Percentiles rank a stretch among this genome's conserved stretches.
Evolutionary conservation across 2,113 vertebrate genomes (phyloP).

Genomic region (Peromyscus californicus): DNA sequence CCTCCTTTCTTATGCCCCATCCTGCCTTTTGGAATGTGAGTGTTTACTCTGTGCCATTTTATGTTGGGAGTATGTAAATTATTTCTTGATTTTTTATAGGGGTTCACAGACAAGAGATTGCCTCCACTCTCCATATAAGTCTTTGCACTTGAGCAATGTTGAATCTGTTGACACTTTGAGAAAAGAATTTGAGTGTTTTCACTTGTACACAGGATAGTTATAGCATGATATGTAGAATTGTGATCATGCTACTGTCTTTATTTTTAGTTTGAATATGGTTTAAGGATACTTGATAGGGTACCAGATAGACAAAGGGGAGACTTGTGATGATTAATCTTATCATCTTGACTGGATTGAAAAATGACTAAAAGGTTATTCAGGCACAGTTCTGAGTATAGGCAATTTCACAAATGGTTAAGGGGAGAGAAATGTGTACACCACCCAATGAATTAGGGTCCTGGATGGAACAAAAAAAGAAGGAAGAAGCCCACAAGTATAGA

Average conservation of each 20-base stretch:
- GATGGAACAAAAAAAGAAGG: background rate
- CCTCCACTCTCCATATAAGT: background rate
- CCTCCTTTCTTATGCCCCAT: background rate
- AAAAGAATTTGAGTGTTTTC: background rate
- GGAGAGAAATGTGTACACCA: background rate
- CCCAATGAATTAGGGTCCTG: background rate
- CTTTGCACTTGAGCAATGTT: background rate
- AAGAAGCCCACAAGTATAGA: background rate
- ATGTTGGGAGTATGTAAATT: background rate
- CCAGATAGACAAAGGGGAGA: background rate
- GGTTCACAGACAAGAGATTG: background rate
- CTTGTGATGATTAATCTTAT: background rate
- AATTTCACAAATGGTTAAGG: background rate
- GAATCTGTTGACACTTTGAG: background rate
- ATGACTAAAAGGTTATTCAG: background rate
- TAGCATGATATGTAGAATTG: background rate
- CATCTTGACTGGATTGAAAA: background rate
- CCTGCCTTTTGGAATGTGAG: background rate
- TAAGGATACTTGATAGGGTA: background rate
- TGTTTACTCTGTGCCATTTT: background rate
- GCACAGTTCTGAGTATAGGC: background rate
- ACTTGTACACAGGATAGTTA: background rate
- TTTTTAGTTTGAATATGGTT: background rate
- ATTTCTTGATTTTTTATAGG: background rate
- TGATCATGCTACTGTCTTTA: background rate